These are phyloP conservation scores for Ophion slaviceki DNA, from an alignment of 2,888 invertebrate species.

Conservation along the genomic window DNA sequence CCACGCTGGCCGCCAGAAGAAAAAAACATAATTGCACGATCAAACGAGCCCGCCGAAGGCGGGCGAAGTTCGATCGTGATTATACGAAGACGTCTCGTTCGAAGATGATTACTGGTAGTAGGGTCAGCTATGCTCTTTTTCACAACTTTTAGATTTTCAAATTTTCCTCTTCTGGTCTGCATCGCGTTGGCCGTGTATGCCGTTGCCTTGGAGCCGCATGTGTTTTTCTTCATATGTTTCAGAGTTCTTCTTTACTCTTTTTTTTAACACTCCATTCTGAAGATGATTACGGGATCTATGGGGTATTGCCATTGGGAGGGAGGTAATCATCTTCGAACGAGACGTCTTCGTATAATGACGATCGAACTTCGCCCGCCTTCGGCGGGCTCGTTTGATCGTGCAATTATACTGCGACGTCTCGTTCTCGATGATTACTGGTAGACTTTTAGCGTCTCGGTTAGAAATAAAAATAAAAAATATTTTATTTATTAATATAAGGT, in stretches of 20 bases:
- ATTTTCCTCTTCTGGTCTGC: neutral
- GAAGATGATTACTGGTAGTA: conserved; percentile 43
- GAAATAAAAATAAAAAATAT: no score
- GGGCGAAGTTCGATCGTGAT: conserved; percentile 26
- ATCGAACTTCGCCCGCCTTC: neutral
- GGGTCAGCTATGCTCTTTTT: conserved; percentile 36
- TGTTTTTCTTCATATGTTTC: conserved; percentile 3
- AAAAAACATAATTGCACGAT: neutral
- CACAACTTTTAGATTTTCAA: conserved; percentile 22
- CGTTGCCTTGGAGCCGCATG: neutral
- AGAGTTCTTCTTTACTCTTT: neutral
- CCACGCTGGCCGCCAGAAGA: no score
- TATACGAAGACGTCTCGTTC: conserved; percentile 1
- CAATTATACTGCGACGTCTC: conserved; percentile 11
- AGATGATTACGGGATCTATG: conserved; percentile 23
- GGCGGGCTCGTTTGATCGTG: neutral
- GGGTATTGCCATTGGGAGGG: conserved; percentile 14
- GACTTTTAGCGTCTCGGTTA: conserved; percentile 19
- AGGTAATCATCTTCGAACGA: conserved; percentile 43
- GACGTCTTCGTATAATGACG: conserved; percentile 28
- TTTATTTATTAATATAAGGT: no score
- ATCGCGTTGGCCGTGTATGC: neutral
- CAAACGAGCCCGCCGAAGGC: conserved; percentile 5
- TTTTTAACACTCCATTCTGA: neutral
- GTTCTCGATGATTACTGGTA: conserved; percentile 38